Base-by-base conservation (phyloP, 2,888 invertebrate genomes). In the Netelia virgata region DNA sequence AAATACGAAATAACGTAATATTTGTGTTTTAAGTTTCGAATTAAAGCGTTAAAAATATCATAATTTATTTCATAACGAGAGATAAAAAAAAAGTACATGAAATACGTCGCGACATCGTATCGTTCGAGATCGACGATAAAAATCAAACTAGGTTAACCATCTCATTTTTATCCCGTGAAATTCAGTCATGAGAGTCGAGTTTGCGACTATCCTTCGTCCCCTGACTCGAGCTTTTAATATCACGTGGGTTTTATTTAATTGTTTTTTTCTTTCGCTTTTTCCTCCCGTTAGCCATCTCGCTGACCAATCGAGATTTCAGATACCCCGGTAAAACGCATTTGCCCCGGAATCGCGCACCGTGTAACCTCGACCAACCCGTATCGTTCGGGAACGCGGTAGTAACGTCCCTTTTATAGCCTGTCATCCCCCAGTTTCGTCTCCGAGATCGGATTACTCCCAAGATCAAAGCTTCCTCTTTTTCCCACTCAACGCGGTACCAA, bases 401-500 rank as follows among this genome's bases (percentile, higher is more conserved):
- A 57, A 41, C 63, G 68, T 81, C 69, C 83, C 50, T 79, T 83
- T 83, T 69, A 69, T 75, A 64, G 57, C 75, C 79, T 41, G 23
- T 69, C 70, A 66, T 64, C 64, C 59, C 69, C 64, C 36, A 36
- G 59, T 75, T 75, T 57, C 70, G 61, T 47, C 64, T 16, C 63
- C 41, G 50, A 50, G 75, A 83, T 83, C 79, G 59, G 79, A 83
- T 83, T 83, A 83, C 55, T 57, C 64, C 41, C 59, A 72, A 64
- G 75, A 79, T 83, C 83, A 83, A 83, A 83, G 79, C 68, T 74
- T 74, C 36, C 36, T 36, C 36, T 36, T 79, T 83, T 66, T 61
- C 66, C 59, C 59, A 47, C 68, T 68, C 59, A 14, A 59, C 75
- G 50, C 57, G 41, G 57, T 9, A 36, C 64, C 18, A 41, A 57